Conservation (phyloP, 1,140 invertebrate species). For the Bursaphelenchus mucronatus region DNA sequence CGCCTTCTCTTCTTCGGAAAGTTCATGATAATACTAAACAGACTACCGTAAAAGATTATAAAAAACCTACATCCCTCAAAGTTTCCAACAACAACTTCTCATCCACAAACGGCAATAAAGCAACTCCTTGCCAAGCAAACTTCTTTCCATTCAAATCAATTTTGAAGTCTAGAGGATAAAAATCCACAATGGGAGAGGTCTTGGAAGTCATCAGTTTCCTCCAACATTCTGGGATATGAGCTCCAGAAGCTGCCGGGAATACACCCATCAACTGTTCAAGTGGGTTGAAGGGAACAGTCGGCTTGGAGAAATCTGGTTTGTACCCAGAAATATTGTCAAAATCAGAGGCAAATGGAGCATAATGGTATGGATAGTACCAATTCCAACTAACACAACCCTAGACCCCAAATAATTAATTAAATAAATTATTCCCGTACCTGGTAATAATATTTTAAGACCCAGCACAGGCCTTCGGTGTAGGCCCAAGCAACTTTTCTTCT, state of each 20-base stretch:
- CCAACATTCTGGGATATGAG: constrained; percentile 88
- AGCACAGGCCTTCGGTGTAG: constrained; percentile 90
- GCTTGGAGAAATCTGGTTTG: constrained; percentile 79
- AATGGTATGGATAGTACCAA: constrained; percentile 99
- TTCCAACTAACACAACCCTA: constrained; percentile 96
- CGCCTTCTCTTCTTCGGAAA: constrained; percentile 45
- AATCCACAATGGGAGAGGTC: constrained; percentile 91
- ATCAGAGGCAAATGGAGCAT: constrained; percentile 99
- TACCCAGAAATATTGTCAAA: constrained; percentile 84
- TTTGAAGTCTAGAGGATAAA: constrained; percentile 96
- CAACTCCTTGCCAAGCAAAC: constrained; percentile 98
- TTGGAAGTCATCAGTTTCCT: constrained; percentile 86
- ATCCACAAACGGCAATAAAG: constrained; percentile 93
- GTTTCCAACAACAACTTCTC: constrained; percentile 83
- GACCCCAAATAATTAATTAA: constrained; percentile 40
- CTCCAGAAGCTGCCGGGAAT: constrained; percentile 80
- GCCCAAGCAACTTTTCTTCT: constrained; percentile 78
- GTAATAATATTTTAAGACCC: constrained; percentile 97
- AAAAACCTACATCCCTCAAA: constrained; percentile 62
- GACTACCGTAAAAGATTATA: not conserved
- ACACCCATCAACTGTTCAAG: constrained; percentile 98
- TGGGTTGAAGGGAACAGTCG: constrained; percentile 83
- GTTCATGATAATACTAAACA: constrained; percentile 51
- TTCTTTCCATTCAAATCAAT: constrained; percentile 99
- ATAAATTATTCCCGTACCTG: constrained; percentile 66